Evolutionary conservation across 2,888 invertebrate genomes (phyloP).

Genomic region (Anarsia innoxiella): DNA sequence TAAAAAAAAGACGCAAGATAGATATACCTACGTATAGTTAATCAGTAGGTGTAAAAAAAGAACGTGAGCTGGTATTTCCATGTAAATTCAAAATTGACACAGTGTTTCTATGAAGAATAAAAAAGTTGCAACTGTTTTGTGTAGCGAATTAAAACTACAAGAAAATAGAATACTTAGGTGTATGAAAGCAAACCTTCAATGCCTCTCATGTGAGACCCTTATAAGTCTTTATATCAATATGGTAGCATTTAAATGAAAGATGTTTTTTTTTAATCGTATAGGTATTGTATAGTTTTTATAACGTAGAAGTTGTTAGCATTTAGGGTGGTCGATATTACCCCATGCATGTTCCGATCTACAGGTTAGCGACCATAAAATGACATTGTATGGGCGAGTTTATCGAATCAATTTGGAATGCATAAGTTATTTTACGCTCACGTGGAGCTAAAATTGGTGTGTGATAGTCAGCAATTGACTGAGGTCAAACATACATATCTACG

Average conservation of each 20-base stretch:
- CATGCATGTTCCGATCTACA: conserved; percentile 30
- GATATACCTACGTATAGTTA: neutral
- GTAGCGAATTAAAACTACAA: too few relatives aligned
- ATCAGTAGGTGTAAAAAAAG: too few relatives aligned
- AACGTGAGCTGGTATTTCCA: neutral
- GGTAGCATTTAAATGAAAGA: too few relatives aligned
- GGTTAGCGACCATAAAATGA: conserved; percentile 54
- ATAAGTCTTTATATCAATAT: neutral
- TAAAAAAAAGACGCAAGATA: conserved; percentile 10
- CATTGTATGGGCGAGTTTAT: conserved; percentile 47
- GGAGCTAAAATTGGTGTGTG: conserved; percentile 32
- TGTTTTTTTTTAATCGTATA: too few relatives aligned
- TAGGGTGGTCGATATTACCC: conserved; percentile 36
- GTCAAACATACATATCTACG: conserved; percentile 3
- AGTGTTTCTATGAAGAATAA: neutral
- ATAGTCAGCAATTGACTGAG: conserved; percentile 28
- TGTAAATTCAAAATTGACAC: neutral
- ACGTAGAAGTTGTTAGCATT: too few relatives aligned
- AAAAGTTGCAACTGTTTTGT: neutral
- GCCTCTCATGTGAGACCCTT: neutral
- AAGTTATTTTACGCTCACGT: conserved; percentile 48
- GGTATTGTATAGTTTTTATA: too few relatives aligned
- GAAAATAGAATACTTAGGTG: neutral
- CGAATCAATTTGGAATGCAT: conserved; percentile 59
- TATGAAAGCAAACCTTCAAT: neutral